These are phyloP conservation scores for Drosophila histrio DNA, from an alignment of 2,888 invertebrate species.

Conservation along the genomic window DNA sequence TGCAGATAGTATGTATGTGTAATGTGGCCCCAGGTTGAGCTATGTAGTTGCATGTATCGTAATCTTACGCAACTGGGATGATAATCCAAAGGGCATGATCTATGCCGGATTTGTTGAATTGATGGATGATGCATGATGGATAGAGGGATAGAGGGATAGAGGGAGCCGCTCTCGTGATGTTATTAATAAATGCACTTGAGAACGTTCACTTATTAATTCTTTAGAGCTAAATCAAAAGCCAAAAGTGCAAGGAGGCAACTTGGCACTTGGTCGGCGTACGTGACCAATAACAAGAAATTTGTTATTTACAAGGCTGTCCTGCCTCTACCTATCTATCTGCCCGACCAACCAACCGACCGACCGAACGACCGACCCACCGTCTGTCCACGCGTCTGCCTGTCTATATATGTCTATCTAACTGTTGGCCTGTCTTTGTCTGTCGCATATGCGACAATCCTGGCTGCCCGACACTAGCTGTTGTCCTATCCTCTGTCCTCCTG, in stretches of 20 bases:
- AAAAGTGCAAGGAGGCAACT: slow-evolving; percentile 75
- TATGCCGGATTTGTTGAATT: not conserved
- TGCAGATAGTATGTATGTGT: not conserved
- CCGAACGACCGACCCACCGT: not conserved
- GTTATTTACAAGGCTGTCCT: slow-evolving; percentile 52
- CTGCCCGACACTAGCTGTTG: not conserved
- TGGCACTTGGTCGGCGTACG: slow-evolving; percentile 56
- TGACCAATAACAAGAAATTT: slow-evolving; percentile 76
- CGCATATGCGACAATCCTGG: slow-evolving; percentile 13
- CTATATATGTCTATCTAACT: slow-evolving; percentile 12
- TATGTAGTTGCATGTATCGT: not conserved
- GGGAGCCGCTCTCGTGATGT: slow-evolving; percentile 27
- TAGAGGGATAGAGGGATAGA: not conserved
- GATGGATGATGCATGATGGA: not conserved
- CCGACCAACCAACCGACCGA: not conserved
- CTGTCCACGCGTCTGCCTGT: no score
- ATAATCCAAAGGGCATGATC: not conserved
- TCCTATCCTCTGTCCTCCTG: not conserved
- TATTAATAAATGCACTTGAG: slow-evolving; percentile 78
- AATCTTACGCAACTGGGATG: no score
- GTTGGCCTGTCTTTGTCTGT: slow-evolving; percentile 24
- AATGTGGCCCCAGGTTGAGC: not conserved
- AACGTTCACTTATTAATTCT: slow-evolving; percentile 76
- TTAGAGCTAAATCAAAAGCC: slow-evolving; percentile 57
- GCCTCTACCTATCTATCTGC: not conserved